phyloP scores from a whole-genome alignment of 2,113 vertebrate species.

The Microtus montanus region DNA sequence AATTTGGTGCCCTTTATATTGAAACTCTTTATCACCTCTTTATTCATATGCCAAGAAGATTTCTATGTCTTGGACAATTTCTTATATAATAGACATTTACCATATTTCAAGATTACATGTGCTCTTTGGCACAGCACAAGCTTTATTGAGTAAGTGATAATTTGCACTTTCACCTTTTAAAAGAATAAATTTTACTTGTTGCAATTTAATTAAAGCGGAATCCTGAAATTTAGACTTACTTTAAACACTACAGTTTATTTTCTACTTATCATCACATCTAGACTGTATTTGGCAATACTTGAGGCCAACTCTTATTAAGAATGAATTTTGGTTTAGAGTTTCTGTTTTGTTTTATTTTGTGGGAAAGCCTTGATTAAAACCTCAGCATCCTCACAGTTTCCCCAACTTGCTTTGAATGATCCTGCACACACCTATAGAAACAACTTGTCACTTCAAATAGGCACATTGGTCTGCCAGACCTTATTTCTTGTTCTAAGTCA shows the following conservation, averaged over 20 bases:
- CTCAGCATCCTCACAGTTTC: not conserved
- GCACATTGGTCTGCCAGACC: not conserved
- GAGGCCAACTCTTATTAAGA: not conserved
- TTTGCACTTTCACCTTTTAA: not conserved
- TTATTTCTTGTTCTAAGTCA: not conserved
- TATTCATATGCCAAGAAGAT: not conserved
- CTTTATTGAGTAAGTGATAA: not conserved
- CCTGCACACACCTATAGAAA: not conserved
- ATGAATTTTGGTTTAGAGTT: not conserved
- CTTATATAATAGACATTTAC: not conserved
- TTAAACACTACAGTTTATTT: not conserved
- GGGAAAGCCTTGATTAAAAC: not conserved
- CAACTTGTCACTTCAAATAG: not conserved
- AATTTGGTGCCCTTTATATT: not conserved
- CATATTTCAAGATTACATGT: not conserved
- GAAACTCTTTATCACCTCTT: not conserved
- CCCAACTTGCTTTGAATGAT: not conserved
- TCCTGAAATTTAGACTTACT: not conserved
- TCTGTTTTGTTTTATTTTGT: not conserved
- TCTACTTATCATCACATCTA: not conserved
- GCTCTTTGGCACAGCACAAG: not conserved
- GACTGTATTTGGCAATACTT: not conserved
- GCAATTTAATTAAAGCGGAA: not conserved
- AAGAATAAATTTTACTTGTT: not conserved
- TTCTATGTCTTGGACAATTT: not conserved